Evolutionary conservation across 2,888 invertebrate species (phyloP), one percentile per base, ranked within the genome.

Genomic region (Amiota minor): DNA sequence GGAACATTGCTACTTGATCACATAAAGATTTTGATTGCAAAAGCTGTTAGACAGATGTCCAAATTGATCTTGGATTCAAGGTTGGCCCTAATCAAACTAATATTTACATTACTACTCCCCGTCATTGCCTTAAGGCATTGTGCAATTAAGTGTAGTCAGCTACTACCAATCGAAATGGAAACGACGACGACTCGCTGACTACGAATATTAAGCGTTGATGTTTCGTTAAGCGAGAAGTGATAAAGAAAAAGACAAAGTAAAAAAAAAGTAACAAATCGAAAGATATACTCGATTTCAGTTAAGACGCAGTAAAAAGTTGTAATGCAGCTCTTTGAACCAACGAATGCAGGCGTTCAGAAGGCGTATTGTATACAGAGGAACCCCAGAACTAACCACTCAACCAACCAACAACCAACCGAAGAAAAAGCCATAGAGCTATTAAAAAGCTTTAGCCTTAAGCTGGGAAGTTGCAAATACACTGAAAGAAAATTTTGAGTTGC

Each of bases 291-390:
- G 86, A 86, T 86, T 84, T 86, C 85, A 86, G 85, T 86, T 84
- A 84, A 84, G 84, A 84, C 84, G 84, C 86, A 84, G 85, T 84
- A 85, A 84, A 84, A 84, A 84, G 85, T 83, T 79, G 84, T 84
- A 85, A 85, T 85, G 86, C 83, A 83, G 83, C 86, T 67, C 67
- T 84, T 83, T 35, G 35, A 84, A 83, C 84, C 47, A 18, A 47
- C 16, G 47, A 45, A 45, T 10, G 64, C n/a, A 50, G 53, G 84
- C 84, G 82, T 35, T 35, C 35, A 8, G 84, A 80, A 81, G 84
- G 12, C 49, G 20, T 49, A 6, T 67, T 46, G 23, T 49, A n/a
- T 84, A 81, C 84, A 82, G 78, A 77, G 78, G 76, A 80, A 83
- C 79, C 81, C 75, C 80, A 83, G 80, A 81, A 74, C 76, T 75